phyloP scores from a whole-genome alignment of 2,113 vertebrate species.

The Larimichthys polyactis region DNA sequence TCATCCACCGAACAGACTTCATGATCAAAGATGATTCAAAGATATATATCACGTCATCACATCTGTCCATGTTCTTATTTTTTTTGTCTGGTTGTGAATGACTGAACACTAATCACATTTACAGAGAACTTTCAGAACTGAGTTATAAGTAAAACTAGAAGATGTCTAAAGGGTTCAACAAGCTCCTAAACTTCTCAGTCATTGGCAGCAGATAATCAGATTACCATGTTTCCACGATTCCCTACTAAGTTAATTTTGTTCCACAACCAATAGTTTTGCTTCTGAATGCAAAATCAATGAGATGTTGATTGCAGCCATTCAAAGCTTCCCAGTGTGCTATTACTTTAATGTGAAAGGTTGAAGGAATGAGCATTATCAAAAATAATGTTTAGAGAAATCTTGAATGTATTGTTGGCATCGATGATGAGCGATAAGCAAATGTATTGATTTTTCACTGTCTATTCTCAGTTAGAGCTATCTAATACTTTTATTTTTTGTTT shows the following conservation, averaged over 20 bases:
- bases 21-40: too few relatives aligned
- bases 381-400: constrained; percentile 32
- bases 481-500: constrained; percentile 5
- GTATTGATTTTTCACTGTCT: constrained; percentile 32
- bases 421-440: constrained; percentile 34
- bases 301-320: constrained; percentile 53
- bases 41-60: too few relatives aligned
- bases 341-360: constrained; percentile 34
- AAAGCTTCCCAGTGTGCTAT: constrained; percentile 27
- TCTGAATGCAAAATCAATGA: constrained; percentile 59
- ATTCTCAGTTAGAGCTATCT: constrained; percentile 24
- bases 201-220: constrained; percentile 6
- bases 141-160: not conserved
- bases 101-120: constrained; percentile 6
- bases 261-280: constrained; percentile 31
- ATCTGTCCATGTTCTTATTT: too few relatives aligned
- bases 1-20: too few relatives aligned
- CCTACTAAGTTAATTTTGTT: constrained; percentile 19
- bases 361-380: constrained; percentile 19
- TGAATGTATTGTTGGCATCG: constrained; percentile 17
- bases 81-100: too few relatives aligned
- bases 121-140: not conserved
- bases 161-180: not conserved
- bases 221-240: constrained; percentile 6
- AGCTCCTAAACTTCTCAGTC: constrained; percentile 16